These are phyloP conservation scores for Drosophila pseudotakahashii DNA, from an alignment of 2,888 invertebrate species.

Conservation along the genomic window DNA sequence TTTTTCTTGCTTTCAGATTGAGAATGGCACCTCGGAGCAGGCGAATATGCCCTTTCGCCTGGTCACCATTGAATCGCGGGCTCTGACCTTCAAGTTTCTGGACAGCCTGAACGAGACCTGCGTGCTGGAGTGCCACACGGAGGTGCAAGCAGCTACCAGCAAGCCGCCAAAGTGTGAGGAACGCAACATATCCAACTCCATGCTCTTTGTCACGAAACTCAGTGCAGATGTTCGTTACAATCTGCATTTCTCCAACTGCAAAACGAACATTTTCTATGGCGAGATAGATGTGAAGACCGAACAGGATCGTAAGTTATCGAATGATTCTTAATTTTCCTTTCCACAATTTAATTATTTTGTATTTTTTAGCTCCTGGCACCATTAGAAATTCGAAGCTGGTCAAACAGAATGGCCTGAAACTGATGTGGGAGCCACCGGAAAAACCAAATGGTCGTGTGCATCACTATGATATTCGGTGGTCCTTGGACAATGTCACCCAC, in stretches of 20 bases:
- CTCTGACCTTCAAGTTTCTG: slow-evolving; percentile 78
- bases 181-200: slow-evolving; percentile 73
- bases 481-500: slow-evolving; percentile 81
- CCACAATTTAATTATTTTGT: fast-evolving
- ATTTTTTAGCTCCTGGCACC: slow-evolving; percentile 81
- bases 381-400: slow-evolving; percentile 81
- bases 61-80: slow-evolving; percentile 81
- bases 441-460: slow-evolving; percentile 83
- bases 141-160: slow-evolving; percentile 60
- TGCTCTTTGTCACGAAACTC: slow-evolving; percentile 73
- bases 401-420: slow-evolving; percentile 80
- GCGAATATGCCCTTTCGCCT: slow-evolving; percentile 79
- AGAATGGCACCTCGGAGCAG: slow-evolving; percentile 81
- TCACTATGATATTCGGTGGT: slow-evolving; percentile 83
- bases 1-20: slow-evolving; percentile 67
- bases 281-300: slow-evolving; percentile 81
- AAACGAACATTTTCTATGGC: slow-evolving; percentile 78
- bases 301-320: slow-evolving; percentile 81
- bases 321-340: background rate
- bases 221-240: slow-evolving; percentile 79
- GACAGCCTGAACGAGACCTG: slow-evolving; percentile 80
- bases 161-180: slow-evolving; percentile 76
- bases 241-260: slow-evolving; percentile 80
- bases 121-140: slow-evolving; percentile 78
- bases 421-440: slow-evolving; percentile 83